Conservation (phyloP, 2,888 invertebrate genomes). For the Amphipyra berbera region DNA sequence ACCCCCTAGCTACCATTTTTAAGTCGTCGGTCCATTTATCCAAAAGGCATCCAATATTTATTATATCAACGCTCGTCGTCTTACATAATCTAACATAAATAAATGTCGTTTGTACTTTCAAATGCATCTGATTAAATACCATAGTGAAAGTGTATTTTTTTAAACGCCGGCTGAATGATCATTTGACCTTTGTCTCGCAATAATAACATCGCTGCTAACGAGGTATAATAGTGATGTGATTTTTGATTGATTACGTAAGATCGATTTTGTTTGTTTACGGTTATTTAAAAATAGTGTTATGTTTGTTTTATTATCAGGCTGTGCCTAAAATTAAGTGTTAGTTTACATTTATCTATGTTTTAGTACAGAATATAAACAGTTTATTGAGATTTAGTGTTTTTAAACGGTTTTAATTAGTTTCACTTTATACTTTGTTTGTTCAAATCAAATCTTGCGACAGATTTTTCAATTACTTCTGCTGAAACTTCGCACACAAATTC, state of each 20-base stretch:
- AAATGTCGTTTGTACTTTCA: constrained; percentile 38
- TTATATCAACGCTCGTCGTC: too few species aligned
- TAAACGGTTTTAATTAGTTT: too few species aligned
- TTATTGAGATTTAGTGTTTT: too few species aligned
- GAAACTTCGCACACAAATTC: too few species aligned
- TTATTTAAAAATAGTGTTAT: constrained; percentile 1
- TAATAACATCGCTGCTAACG: constrained; percentile 25
- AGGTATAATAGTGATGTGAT: constrained; percentile 21
- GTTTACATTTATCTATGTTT: too few species aligned
- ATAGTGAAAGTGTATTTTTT: constrained; percentile 41
- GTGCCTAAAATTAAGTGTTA: not conserved
- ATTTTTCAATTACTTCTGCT: too few species aligned
- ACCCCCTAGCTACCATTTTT: too few species aligned
- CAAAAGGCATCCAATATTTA: too few species aligned
- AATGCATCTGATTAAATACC: constrained; percentile 26
- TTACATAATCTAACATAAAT: constrained; percentile 10
- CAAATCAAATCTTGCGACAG: too few species aligned
- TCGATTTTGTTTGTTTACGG: constrained; percentile 6
- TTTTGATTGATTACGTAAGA: constrained; percentile 27
- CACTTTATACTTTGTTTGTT: too few species aligned
- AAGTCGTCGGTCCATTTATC: too few species aligned
- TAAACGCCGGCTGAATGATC: constrained; percentile 21
- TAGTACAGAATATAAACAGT: too few species aligned
- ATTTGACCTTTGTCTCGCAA: constrained; percentile 40
- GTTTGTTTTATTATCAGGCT: not conserved